Base-by-base conservation (phyloP, 1,140 invertebrate genomes). In the Phenacoccus solenopsis region DNA sequence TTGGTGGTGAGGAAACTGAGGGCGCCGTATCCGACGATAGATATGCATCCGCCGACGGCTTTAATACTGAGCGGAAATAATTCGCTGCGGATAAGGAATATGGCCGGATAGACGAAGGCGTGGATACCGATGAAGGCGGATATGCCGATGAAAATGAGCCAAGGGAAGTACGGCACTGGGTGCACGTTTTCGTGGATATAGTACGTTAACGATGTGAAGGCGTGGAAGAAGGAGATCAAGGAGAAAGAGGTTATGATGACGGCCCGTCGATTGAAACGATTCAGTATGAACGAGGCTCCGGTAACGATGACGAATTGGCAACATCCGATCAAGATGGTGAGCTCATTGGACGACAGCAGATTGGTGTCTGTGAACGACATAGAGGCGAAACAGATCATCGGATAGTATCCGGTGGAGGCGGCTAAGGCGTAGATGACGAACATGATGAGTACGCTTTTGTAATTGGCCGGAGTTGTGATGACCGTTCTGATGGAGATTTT, bases 1-100 rank as follows among this genome's bases (percentile, higher is more conserved):
- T 88, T 88, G 1, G 91, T 93, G 9, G 93, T 83, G 24, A 93
- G 71, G 77, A 94, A 85, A 81, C 82, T 72, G 70, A 78, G 30
- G 75, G 76, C 73, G 71, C 82, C 72, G 71, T 81, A 75, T 76
- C 81, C 67, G 74, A 73, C 76, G 76, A 71, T 82, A 70, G 70
- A 78, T n/a, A 78, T 76, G 73, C 69, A 84, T 71, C 80, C 79
- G 0, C 84, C 84, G 0, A 80, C 76, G 0, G 83, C 82, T 74
- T 86, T 87, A 0, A 86, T 81, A 71, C 85, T 84, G 0, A 83
- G 83, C 0, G 85, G 82, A 73, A 86, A 86, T 9, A 87, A 71
- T 77, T 87, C 85, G 0, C 84, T 84, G 67, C 85, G 80, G 73
- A 85, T 81, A 5, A 49, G 12, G 69, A 85, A 86, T 0, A 85